Conservation (phyloP, 2,113 vertebrate species). For the Antennarius striatus region DNA sequence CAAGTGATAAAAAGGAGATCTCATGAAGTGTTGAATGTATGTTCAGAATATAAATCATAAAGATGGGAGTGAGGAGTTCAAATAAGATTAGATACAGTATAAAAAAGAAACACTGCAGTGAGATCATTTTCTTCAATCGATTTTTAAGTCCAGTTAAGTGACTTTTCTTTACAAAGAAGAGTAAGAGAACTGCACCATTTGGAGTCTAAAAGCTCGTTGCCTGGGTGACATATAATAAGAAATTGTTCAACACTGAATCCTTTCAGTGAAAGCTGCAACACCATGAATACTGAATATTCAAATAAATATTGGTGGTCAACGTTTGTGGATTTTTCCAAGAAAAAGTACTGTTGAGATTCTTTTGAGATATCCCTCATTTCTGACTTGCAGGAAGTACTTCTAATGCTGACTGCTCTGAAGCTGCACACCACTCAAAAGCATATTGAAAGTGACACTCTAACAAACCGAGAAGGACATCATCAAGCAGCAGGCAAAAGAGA, state of each 20-base stretch:
- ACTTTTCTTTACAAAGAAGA: not conserved
- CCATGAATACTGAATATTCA: not conserved
- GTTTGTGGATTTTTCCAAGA: not conserved
- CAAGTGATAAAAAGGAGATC: not conserved
- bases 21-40: conserved; percentile 1
- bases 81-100: not conserved
- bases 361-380: not conserved
- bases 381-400: not conserved
- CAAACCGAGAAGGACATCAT: conserved; percentile 33
- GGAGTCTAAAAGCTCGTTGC: conserved; percentile 9
- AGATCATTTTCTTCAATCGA: not conserved
- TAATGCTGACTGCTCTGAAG: not conserved
- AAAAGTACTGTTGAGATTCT: not conserved
- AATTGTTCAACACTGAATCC: not conserved
- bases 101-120: not conserved
- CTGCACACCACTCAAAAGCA: conserved; percentile 2
- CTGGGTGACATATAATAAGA: not conserved
- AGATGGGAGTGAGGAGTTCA: not conserved
- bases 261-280: not conserved
- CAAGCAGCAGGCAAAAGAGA: conserved; percentile 31
- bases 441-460: conserved; percentile 31
- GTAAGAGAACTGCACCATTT: not conserved
- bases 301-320: not conserved
- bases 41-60: conserved; percentile 4
- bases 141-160: conserved; percentile 6